Evolutionary conservation across 35 echinoderm and acorn worm species (phyloP), one percentile per base, ranked within the genome.

Genomic region (Nesometra sesokonis): DNA sequence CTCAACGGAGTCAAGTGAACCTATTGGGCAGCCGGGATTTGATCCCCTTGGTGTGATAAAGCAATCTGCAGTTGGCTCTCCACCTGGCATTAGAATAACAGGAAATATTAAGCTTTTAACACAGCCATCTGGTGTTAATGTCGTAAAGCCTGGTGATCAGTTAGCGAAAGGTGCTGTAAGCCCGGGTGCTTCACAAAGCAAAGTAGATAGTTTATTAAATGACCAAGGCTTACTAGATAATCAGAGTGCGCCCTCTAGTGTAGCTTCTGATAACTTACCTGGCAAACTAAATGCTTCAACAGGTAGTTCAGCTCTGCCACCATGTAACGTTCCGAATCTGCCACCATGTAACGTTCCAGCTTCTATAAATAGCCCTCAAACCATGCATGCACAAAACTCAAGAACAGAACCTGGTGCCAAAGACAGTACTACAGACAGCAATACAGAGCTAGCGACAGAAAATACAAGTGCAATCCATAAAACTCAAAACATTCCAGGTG

Each of bases 51-150:
- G 29, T 13, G 37, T 31, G 29, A 52, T 85, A 29, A 11, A n/a
- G 34, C n/a, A 32, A 57, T 2, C 21, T 27, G 80, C 35, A 13
- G 46, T 34, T 35, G 38, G 77, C 37, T 89, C 87, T 46, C 87
- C 87, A 2, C 47, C 87, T 0, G 87, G 80, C 17, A 67, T 89
- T 2, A 67, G 37, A 21, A 76, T 89, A 0, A 82, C 87, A 9
- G 80, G 82, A 32, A 89, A 67, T 37, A 89, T 89, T 37, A 81
- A 89, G 32, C 46, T 89, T 13, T 77, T 89, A 57, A 82, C 87
- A 21, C 87, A 89, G 33, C 87, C 87, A 47, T 9, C 35, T 76
- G 47, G 46, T 77, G 32, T 76, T 77, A 76, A 76, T 30, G 27
- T 21, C 31, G 29, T 77, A 47, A 89, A 84, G 19, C 81, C 35